Conservation (phyloP, 2,113 vertebrate genomes). For the Fukomys damarensis region DNA sequence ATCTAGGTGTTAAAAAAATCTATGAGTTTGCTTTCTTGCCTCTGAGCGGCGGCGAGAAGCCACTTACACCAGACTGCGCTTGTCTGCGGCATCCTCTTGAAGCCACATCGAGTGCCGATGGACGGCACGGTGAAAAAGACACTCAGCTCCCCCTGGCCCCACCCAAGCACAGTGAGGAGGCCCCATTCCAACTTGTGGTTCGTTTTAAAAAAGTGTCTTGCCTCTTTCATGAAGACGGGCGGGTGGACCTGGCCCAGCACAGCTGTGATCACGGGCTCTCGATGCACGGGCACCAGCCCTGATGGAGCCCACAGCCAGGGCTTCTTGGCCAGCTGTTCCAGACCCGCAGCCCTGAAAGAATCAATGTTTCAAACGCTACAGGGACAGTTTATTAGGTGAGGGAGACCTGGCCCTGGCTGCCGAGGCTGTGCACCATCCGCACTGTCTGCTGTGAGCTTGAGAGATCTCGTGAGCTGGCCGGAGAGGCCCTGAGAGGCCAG, state of each 20-base stretch:
- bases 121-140: not conserved
- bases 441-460: not conserved
- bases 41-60: not conserved
- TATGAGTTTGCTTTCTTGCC: not conserved
- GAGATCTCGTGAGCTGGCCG: rapidly evolving
- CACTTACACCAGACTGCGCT: not conserved
- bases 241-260: not conserved
- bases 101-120: not conserved
- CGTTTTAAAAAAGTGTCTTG: not conserved
- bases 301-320: too few relatives aligned
- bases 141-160: rapidly evolving
- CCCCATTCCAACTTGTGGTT: rapidly evolving
- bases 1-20: not conserved
- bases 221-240: not conserved
- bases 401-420: rapidly evolving
- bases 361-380: not conserved
- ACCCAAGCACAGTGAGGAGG: not conserved
- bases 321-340: not conserved
- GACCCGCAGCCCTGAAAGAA: not conserved
- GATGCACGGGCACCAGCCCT: not conserved
- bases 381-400: rapidly evolving
- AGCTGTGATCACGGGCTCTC: not conserved
- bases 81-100: rapidly evolving
- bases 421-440: rapidly evolving
- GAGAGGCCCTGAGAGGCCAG: not conserved